Evolutionary conservation across 2,888 invertebrate genomes (phyloP), one percentile per base, ranked within the genome.

Genomic region (Prenolepis imparis): DNA sequence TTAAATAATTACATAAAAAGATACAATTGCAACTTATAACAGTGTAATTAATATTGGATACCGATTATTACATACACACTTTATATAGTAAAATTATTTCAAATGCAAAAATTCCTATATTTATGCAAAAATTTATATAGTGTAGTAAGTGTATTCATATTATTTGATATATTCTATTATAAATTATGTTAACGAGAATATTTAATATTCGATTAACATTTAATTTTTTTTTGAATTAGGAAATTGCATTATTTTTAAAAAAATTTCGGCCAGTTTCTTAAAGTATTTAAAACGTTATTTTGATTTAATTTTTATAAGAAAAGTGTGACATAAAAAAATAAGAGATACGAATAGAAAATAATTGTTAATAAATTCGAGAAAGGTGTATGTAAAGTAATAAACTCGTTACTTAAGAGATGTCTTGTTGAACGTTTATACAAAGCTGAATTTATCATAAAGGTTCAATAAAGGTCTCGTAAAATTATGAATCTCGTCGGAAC

Each of bases 181-280:
- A 48, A 15, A 44, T 44, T 44, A 48, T 48, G 18, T 15, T 44
- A 48, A 39, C 4, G 5, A 39, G 18, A 3, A 55, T 21, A 36
- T 24, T 72, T 18, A 36, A 39, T 39, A 18, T 39, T 24, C 6
- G 55, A 21, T 21, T 21, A 55, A 55, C 6, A 9, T 55, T 21
- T 21, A 21, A 55, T 4, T 55, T 1, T 55, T 52, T 55, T 21
- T 21, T 21, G 0, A n/a, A 55, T 21, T 11, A 55, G 55, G 21
- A 4, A n/a, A 1, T 55, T n/a, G n/a, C n/a, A 63, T 83, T 87
- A 87, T 87, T 87, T 87, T 82, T 85, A 52, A 52, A 52, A 44
- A 87, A 72, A 52, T 52, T 84, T n/a, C 57, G 85, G 70, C 85
- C 85, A 18, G 78, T 52, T 78, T 87, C 67, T 63, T 87, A 48